These are phyloP conservation scores for Deilephila porcellus DNA, from an alignment of 2,888 invertebrate genomes.

Conservation along the genomic window DNA sequence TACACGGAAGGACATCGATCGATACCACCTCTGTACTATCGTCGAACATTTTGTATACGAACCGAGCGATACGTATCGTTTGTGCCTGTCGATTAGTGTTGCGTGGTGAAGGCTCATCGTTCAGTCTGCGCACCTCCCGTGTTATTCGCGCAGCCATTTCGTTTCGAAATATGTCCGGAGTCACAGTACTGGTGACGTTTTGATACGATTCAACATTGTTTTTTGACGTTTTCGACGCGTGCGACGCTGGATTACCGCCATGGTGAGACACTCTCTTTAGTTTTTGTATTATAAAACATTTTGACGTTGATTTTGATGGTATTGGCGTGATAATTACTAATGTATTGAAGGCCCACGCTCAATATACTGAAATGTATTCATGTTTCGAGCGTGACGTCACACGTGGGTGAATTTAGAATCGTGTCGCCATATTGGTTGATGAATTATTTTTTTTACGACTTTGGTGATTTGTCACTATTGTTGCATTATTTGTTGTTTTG, in stretches of 20 bases:
- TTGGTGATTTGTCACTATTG: not conserved
- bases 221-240: conserved; percentile 67
- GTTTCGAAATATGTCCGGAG: conserved; percentile 76
- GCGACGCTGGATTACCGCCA: conserved; percentile 45
- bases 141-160: conserved; percentile 80
- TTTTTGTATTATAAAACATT: conserved; percentile 29
- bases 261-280: conserved; percentile 57
- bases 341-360: conserved; percentile 10
- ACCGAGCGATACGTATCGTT: conserved; percentile 32
- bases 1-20: conserved; percentile 58
- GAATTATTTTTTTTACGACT: conserved; percentile 12
- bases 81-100: conserved; percentile 48
- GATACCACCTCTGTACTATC: conserved; percentile 52
- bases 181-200: conserved; percentile 70
- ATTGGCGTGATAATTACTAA: not conserved
- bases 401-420: conserved; percentile 27
- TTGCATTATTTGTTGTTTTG: not conserved
- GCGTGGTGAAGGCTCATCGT: conserved; percentile 63
- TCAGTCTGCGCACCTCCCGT: conserved; percentile 67
- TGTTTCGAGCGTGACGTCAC: conserved; percentile 54
- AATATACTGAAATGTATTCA: conserved; percentile 53
- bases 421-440: conserved; percentile 32
- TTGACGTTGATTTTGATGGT: conserved; percentile 32
- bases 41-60: conserved; percentile 27
- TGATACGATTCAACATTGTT: conserved; percentile 70